Evolutionary conservation across 2,888 invertebrate genomes (phyloP), one percentile per base, ranked within the genome.

Genomic region (Cephonodes hylas): DNA sequence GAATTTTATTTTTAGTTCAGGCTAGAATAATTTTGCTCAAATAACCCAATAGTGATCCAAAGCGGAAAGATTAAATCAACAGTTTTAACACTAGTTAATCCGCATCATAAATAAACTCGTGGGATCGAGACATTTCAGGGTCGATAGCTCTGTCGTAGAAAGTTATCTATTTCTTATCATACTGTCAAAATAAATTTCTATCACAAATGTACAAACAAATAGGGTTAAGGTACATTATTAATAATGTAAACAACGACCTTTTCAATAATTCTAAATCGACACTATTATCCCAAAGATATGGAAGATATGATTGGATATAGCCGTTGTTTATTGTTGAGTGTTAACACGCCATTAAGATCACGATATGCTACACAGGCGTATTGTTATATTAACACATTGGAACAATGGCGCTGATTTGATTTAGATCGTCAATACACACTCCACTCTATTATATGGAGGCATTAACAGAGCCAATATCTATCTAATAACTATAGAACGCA

Each of bases 331-430:
- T 31, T 18, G 53, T 53, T 53, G 1, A 46, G 25, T 23, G n/a
- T 25, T 23, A 42, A 22, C 22, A 34, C 34, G 31, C 10, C 22
- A 31, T 59, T 59, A 46, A 46, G 45, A 46, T 42, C n/a, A 15
- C 22, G 46, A 34, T 31, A 59, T 46, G 45, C 34, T 22, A 59
- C 42, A 20, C 42, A 31, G 8, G 34, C 31, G 45, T 46, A 59
- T 59, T 59, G 59, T 46, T 27, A 46, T 34, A 59, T 59, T 59
- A 46, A 59, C 59, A 59, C 66, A 65, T 58, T 61, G 71, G 67
- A 74, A 83, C 81, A 84, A 83, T 81, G 66, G 77, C 66, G 62
- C 65, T 72, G 71, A 77, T 81, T 77, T 79, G 81, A 81, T 83
- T 74, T 74, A 77, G 76, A 76, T 74, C 73, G 74, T 75, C 75